Percentiles rank a stretch among this genome's conserved stretches.
phyloP scores from a whole-genome alignment of 2,888 invertebrate genomes.

The Parnassius orleans region DNA sequence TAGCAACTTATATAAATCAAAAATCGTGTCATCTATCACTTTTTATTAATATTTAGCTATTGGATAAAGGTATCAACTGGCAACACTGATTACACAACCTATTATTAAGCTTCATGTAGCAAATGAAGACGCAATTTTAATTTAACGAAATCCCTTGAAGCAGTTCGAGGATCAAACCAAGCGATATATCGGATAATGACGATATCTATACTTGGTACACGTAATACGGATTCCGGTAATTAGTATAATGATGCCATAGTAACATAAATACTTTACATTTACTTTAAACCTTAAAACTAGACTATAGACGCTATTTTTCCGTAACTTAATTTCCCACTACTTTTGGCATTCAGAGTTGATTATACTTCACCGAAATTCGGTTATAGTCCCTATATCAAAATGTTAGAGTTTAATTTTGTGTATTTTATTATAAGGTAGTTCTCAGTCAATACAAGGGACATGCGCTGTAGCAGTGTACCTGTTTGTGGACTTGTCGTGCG shows the following conservation, averaged over 20 bases:
- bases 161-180: background rate
- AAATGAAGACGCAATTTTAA: background rate
- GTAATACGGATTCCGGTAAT: conserved; percentile 37
- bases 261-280: conserved; percentile 12
- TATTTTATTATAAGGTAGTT: conserved; percentile 24
- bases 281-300: background rate
- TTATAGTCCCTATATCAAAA: background rate
- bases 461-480: conserved; percentile 37
- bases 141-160: background rate
- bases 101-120: too few species aligned
- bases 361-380: background rate
- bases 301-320: background rate
- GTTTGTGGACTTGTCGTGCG: conserved; percentile 24
- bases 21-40: too few species aligned
- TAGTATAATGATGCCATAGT: conserved; percentile 29
- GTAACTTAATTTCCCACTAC: background rate
- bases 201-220: conserved; percentile 35
- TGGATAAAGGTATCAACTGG: too few species aligned
- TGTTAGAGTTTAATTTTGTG: conserved; percentile 2
- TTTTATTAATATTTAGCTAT: too few species aligned
- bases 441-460: conserved; percentile 39
- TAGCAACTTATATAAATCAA: too few species aligned
- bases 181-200: conserved; percentile 35
- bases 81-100: too few species aligned
- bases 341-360: background rate